Base-by-base conservation (phyloP, 2,113 vertebrate genomes). In the Probosciger aterrimus region DNA sequence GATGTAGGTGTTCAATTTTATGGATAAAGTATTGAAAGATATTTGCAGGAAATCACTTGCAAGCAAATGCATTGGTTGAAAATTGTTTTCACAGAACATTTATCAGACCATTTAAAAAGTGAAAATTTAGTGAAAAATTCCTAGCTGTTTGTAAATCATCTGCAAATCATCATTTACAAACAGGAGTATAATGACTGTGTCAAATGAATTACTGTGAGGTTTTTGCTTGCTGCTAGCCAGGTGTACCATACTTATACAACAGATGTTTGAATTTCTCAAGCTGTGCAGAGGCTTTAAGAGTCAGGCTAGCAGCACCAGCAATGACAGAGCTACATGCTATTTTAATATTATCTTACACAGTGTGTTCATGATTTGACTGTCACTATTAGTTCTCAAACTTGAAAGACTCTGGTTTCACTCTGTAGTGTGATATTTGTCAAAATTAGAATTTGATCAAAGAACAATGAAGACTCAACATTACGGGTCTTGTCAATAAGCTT, bases 121-220 rank as follows among this genome's bases (percentile, higher is more conserved):
- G 95, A 95, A 96, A 97, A 96, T 95, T 96, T 95, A 97, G 83
- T 96, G 95, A 96, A 97, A 97, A 96, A 95, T 92, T 93, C 88
- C 57, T 90, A 86, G 90, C 93, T 97, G 80, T 96, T 96, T 96
- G 82, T 96, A 97, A 97, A 96, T 94, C 92, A 96, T 95, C 92
- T 96, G 93, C 95, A 97, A 97, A 96, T 97, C 89, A 88, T 93
- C 92, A 94, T 97, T 96, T 96, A 80, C 93, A 94, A 97, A 97
- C 95, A 90, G 92, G 88, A 96, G 77, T 93, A 93, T 93, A 94
- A 96, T 78, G 82, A 81, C 82, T 94, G 77, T 94, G 88, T 92
- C 94, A 96, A 93, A 92, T 93, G 93, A 96, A 96, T 96, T 96
- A 94, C 83, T 86, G 71, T 7, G 2, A 84, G 82, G 1, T 86